Evolutionary conservation across 92 coral and sea anemone species (phyloP).

Genomic region (Isaurus tuberculatus): DNA sequence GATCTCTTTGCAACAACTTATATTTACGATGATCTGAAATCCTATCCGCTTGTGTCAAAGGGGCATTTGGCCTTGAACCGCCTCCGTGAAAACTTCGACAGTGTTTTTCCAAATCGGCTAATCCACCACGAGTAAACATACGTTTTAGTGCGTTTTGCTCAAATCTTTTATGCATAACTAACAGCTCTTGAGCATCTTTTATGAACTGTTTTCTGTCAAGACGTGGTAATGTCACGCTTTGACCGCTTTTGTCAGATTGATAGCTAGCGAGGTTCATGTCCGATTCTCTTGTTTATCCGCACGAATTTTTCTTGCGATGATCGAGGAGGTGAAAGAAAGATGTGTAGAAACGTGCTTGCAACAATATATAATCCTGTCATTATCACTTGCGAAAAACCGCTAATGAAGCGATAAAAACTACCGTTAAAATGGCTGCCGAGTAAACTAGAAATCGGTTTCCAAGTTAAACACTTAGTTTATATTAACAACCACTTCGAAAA

Average conservation of each 20-base stretch:
- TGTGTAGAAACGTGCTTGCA: not conserved
- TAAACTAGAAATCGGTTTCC: not conserved
- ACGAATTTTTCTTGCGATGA: not conserved
- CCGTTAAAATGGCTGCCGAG: not conserved
- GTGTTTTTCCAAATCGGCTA: slow-evolving; percentile 48
- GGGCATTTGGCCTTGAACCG: slow-evolving; percentile 4
- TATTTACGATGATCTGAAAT: slow-evolving; percentile 14
- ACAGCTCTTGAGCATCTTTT: slow-evolving; percentile 53
- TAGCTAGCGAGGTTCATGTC: not conserved
- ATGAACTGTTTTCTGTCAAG: slow-evolving; percentile 9
- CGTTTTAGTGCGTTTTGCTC: slow-evolving; percentile 82
- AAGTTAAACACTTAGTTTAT: not conserved
- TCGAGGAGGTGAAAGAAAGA: not conserved
- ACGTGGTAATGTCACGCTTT: not conserved
- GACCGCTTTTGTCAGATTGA: not conserved
- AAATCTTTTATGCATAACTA: slow-evolving; percentile 78
- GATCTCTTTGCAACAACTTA: slow-evolving; percentile 37
- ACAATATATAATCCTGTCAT: not conserved
- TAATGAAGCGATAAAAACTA: slow-evolving; percentile 10
- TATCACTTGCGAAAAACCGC: slow-evolving; percentile 12
- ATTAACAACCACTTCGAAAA: not conserved
- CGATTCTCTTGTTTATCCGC: not conserved
- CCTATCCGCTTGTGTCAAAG: not conserved
- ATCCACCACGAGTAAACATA: slow-evolving; percentile 75
- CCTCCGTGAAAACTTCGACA: slow-evolving; percentile 1